phyloP scores from a whole-genome alignment of 2,888 invertebrate genomes.

The Thecophora atra region DNA sequence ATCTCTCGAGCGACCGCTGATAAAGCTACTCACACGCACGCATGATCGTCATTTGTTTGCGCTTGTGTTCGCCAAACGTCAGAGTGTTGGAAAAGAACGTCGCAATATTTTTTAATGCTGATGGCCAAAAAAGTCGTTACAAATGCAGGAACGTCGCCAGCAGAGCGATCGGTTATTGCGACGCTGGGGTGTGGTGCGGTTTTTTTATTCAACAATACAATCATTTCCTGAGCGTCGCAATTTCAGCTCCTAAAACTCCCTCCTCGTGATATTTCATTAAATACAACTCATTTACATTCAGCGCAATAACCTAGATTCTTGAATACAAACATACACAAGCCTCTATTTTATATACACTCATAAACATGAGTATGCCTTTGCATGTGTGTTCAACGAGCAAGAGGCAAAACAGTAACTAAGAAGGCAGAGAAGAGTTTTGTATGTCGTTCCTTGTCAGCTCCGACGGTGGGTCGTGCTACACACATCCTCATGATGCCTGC shows the following conservation, averaged over 20 bases:
- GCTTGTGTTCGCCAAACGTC: not conserved
- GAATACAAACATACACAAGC: too few species aligned
- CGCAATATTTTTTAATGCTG: not conserved
- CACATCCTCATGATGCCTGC: too few species aligned
- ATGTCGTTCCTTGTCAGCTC: too few species aligned
- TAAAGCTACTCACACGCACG: not conserved
- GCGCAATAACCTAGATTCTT: conserved; percentile 59
- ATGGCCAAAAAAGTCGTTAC: not conserved
- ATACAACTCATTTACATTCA: conserved; percentile 55
- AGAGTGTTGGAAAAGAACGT: conserved; percentile 1
- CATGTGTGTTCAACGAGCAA: too few species aligned
- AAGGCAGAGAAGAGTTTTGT: too few species aligned
- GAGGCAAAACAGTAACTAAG: too few species aligned
- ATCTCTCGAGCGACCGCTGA: conserved; percentile 10
- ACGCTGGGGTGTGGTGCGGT: not conserved
- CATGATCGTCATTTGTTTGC: not conserved
- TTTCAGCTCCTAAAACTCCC: too few species aligned
- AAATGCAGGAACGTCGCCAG: not conserved
- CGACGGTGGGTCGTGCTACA: too few species aligned
- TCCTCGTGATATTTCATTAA: conserved; percentile 13
- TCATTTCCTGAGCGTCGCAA: too few species aligned
- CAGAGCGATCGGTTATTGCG: not conserved
- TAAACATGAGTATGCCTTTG: too few species aligned
- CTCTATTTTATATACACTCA: too few species aligned
- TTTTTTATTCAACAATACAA: too few species aligned